phyloP scores from a whole-genome alignment of 2,797 vertebrate genomes.

The Zenarchopterus dispar region DNA sequence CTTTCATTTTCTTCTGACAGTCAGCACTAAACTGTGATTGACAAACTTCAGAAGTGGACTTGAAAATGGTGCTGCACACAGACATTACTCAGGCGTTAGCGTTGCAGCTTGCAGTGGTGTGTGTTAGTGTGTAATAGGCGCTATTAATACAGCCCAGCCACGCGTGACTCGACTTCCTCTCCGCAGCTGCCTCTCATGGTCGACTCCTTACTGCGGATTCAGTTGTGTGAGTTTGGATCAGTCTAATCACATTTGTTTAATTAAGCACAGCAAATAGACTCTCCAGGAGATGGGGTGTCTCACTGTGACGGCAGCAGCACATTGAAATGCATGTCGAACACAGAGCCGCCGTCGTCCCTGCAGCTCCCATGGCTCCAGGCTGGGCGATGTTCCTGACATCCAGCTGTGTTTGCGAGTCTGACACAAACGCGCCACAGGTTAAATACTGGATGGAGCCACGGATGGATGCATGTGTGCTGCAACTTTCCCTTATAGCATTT shows the following conservation, averaged over 20 bases:
- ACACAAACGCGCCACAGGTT: constrained; percentile 30
- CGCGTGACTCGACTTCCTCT: constrained; percentile 68
- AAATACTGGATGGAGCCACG: constrained; percentile 1
- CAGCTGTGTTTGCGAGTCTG: constrained; percentile 10
- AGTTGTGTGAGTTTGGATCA: constrained; percentile 79
- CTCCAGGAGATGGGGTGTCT: constrained; percentile 76
- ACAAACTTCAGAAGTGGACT: constrained; percentile 66
- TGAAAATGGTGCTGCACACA: constrained; percentile 29
- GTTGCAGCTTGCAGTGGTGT: constrained; percentile 23
- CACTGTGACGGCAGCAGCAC: constrained; percentile 60
- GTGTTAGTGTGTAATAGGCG: constrained; percentile 60
- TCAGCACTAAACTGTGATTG: constrained; percentile 56
- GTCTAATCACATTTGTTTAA: constrained; percentile 85
- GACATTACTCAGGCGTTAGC: constrained; percentile 52
- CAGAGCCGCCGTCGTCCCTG: constrained; percentile 17
- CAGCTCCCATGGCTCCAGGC: constrained; percentile 14
- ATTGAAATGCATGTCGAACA: constrained; percentile 72
- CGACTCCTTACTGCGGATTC: constrained; percentile 66
- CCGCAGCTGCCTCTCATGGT: constrained; percentile 58
- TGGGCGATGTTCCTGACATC: constrained; percentile 13
- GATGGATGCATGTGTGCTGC: too few relatives aligned
- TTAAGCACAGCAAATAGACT: constrained; percentile 85
- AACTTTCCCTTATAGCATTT: too few relatives aligned
- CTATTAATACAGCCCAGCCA: constrained; percentile 77
- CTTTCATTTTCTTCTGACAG: constrained; percentile 39